Evolutionary conservation across 2,797 vertebrate species (phyloP).

Genomic region (Leucoraja ocellata): DNA sequence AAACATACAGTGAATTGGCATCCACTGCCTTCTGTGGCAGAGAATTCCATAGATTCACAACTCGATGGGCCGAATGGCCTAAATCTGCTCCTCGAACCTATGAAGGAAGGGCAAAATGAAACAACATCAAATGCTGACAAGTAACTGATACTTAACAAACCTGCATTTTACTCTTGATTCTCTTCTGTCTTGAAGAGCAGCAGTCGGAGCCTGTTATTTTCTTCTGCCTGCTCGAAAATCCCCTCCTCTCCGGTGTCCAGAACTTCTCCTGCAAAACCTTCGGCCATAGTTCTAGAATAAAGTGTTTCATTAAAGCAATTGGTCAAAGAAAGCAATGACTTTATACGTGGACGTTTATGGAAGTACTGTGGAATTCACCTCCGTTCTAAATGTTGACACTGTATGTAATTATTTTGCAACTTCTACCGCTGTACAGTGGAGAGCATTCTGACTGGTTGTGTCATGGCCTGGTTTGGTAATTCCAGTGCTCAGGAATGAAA

Average conservation of each 20-base stretch:
- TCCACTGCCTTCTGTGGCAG: too few relatives aligned
- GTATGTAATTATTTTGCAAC: not conserved
- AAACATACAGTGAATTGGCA: too few relatives aligned
- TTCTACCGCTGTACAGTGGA: too few relatives aligned
- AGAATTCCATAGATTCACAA: too few relatives aligned
- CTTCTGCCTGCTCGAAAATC: not conserved
- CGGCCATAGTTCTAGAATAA: not conserved
- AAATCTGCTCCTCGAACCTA: too few relatives aligned
- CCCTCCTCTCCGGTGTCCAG: too few relatives aligned
- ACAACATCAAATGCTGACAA: not conserved
- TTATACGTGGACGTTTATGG: not conserved
- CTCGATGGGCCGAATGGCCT: too few relatives aligned
- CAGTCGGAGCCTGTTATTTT: not conserved
- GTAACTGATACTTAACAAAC: not conserved
- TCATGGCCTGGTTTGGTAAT: too few relatives aligned
- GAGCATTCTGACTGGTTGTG: too few relatives aligned
- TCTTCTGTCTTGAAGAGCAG: not conserved
- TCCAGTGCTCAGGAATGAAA: too few relatives aligned
- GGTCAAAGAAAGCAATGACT: not conserved
- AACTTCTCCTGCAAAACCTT: not conserved
- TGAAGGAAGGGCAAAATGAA: not conserved
- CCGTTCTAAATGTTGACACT: not conserved
- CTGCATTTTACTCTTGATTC: not conserved
- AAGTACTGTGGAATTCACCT: not conserved
- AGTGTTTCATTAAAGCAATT: not conserved